Evolutionary conservation across 2,888 invertebrate genomes (phyloP).

Genomic region (Dryomyza anilis): DNA sequence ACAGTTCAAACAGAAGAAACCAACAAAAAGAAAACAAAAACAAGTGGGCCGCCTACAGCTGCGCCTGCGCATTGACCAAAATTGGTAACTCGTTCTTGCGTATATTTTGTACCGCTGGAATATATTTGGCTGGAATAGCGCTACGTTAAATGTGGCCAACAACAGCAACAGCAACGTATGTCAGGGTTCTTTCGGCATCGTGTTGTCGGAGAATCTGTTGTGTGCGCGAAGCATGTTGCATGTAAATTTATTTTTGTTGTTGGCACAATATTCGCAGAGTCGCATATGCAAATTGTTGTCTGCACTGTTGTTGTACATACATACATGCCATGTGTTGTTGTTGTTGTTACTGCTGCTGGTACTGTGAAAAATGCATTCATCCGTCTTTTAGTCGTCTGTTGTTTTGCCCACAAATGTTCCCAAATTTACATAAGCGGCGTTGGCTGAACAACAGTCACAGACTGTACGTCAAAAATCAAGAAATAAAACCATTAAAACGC

Average conservation of each 20-base stretch:
- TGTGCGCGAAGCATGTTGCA: too few relatives aligned
- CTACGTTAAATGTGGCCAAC: neutral
- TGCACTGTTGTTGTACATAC: neutral
- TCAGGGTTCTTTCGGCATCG: too few relatives aligned
- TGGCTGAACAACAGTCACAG: too few relatives aligned
- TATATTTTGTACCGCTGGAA: neutral
- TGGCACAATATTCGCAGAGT: too few relatives aligned
- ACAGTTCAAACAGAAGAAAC: neutral
- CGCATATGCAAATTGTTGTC: neutral
- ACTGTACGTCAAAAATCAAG: too few relatives aligned
- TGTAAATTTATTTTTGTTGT: neutral
- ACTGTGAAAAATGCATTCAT: too few relatives aligned
- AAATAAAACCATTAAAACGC: too few relatives aligned
- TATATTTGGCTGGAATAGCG: neutral
- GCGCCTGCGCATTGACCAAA: constrained; percentile 21
- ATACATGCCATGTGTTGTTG: neutral
- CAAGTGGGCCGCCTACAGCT: constrained; percentile 18
- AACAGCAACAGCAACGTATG: neutral
- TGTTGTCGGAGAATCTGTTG: too few relatives aligned
- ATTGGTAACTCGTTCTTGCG: constrained; percentile 12
- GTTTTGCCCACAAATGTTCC: too few relatives aligned
- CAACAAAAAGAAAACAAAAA: neutral
- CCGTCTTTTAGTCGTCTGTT: too few relatives aligned
- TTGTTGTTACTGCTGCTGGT: neutral
- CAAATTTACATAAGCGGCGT: too few relatives aligned